A percentile compares a stretch with the other conserved stretches of the same genome.
Conservation (phyloP, 2,113 vertebrate species). For the Argyrosomus japonicus region DNA sequence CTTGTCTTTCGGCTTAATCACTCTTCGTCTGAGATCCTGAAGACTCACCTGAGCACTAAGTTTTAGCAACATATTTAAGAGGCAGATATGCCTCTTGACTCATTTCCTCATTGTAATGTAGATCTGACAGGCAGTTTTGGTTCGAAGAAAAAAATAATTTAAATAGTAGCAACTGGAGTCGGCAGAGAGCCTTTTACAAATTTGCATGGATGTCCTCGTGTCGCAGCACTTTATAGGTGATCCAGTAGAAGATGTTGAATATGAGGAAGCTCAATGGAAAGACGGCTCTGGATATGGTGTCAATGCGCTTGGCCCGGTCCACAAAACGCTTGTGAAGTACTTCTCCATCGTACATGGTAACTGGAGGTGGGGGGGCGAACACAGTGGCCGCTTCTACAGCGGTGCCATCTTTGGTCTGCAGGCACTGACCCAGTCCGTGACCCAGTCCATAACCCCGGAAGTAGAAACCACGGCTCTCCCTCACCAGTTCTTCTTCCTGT, state of each 20-base stretch:
- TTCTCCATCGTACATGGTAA: conserved; percentile 81
- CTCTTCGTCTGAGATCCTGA: conserved; percentile 66
- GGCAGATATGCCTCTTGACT: conserved; percentile 49
- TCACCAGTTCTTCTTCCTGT: conserved; percentile 89
- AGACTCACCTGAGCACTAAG: conserved; percentile 79
- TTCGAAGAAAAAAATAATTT: conserved; percentile 53
- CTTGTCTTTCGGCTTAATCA: conserved; percentile 37
- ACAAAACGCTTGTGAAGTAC: conserved; percentile 83
- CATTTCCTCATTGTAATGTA: conserved; percentile 65
- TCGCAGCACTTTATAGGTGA: conserved; percentile 93
- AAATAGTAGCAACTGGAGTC: conserved; percentile 31
- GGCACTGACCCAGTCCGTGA: conserved; percentile 89
- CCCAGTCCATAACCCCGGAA: conserved; percentile 90
- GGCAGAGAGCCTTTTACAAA: conserved; percentile 72
- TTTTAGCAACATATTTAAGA: conserved; percentile 63
- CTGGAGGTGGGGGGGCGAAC: conserved; percentile 75
- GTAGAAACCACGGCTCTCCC: conserved; percentile 88
- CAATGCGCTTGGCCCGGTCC: conserved; percentile 92
- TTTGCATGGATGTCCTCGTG: conserved; percentile 90
- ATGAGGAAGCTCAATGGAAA: conserved; percentile 95
- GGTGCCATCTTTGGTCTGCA: conserved; percentile 85
- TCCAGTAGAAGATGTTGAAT: conserved; percentile 97
- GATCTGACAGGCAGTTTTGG: conserved; percentile 79
- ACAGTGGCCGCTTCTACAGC: conserved; percentile 79
- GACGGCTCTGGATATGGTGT: conserved; percentile 91